Conservation (phyloP, 2,113 vertebrate genomes). For the Melanocharis versteri region DNA sequence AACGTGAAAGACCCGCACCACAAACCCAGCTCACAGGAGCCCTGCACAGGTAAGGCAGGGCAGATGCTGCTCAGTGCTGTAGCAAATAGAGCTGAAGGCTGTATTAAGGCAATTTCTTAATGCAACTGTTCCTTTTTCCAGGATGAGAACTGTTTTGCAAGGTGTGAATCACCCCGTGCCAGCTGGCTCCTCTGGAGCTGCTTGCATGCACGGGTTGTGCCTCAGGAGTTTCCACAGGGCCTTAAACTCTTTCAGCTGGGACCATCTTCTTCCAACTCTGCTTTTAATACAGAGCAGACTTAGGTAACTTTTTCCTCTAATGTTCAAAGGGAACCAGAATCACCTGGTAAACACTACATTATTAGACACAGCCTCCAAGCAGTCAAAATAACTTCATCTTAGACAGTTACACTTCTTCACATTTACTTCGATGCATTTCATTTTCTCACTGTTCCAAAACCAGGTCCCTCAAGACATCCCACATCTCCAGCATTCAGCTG, state of each 20-base stretch:
- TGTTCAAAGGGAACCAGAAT: background rate
- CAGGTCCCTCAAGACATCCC: background rate
- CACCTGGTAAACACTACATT: background rate
- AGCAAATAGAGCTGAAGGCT: background rate
- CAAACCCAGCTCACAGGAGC: background rate
- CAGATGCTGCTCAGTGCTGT: fast-evolving
- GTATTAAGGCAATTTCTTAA: background rate
- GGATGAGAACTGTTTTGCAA: background rate
- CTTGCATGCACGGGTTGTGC: background rate
- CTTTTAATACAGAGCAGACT: background rate
- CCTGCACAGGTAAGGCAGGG: background rate
- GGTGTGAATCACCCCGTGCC: background rate
- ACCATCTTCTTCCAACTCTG: background rate
- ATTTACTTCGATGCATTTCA: background rate
- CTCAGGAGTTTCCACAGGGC: background rate
- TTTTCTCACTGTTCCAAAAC: background rate
- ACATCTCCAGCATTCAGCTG: background rate
- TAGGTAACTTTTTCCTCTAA: background rate
- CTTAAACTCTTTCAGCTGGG: background rate
- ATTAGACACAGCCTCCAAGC: background rate
- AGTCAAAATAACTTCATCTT: background rate
- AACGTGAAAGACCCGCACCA: background rate
- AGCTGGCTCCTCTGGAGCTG: background rate
- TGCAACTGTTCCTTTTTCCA: background rate
- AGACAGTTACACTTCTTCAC: background rate